Base-by-base conservation (phyloP, 2,888 invertebrate genomes). In the Sarcophaga subvicina region DNA sequence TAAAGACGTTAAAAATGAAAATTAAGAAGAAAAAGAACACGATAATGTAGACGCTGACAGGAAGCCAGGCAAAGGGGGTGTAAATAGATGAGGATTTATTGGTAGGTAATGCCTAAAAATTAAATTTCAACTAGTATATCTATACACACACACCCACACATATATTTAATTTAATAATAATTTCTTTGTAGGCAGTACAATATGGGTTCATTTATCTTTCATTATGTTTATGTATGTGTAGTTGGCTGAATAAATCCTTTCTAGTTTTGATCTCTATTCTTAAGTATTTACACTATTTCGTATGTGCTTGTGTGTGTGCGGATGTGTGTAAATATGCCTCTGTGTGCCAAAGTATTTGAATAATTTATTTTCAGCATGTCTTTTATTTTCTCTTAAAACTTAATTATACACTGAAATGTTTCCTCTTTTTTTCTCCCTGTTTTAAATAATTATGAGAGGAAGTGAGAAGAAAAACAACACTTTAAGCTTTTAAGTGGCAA, bases 361-460 rank as follows among this genome's bases (percentile, higher is more conserved):
- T 83, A 84, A 84, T 80, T 77, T 79, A 75, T 69, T 54, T 47
- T 64, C 27, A 69, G 73, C 63, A 59, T 73, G 78, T 75, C 78
- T 67, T 80, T 83, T 85, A 64, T 72, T 79, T 86, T 67, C 70
- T 79, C 37, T 75, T 81, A 76, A 84, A 81, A 84, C 84, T 81
- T 84, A 87, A 87, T 87, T 87, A 87, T 69, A 71, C 14, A 54
- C 73, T 78, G 78, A 75, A 81, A 64, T 66, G 37, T 84, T 66
- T 22, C 62, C 70, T 60, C 80, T 27, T 49, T 25, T 54, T 25
- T 22, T n/a, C 17, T 22, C 37, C 2, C 37, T 37, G n/a, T 62
- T 14, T 70, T 49, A 76, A 80, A 84, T 60, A 67, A 73, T 25
- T 75, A 25, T 54, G 54, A 54, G 14, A 17, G 54, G 54, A 17